A percentile compares a stretch with the other conserved stretches of the same genome.
phyloP scores from a whole-genome alignment of 64 coral and sea anemone genomes.

The Acropora yongei region DNA sequence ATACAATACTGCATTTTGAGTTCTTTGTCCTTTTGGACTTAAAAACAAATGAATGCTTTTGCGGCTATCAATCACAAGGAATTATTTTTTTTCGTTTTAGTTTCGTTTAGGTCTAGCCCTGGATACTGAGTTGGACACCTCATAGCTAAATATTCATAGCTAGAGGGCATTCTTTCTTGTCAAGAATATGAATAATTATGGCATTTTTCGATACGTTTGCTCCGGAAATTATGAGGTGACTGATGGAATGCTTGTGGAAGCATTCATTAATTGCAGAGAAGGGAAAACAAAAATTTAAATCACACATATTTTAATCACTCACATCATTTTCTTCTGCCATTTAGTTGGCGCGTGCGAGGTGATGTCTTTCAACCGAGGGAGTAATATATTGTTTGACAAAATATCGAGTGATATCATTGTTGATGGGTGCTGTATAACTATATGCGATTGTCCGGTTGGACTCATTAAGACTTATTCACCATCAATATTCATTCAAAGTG shows the following conservation, averaged over 20 bases:
- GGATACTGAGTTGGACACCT: too few species aligned
- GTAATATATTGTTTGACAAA: not conserved
- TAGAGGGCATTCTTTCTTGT: not conserved
- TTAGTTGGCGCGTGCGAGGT: not conserved
- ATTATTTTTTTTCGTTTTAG: not conserved
- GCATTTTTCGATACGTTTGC: not conserved
- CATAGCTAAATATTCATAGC: too few species aligned
- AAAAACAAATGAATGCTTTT: not conserved
- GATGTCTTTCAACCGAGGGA: not conserved
- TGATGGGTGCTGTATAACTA: not conserved
- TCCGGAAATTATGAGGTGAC: not conserved
- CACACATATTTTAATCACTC: not conserved
- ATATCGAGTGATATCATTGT: not conserved
- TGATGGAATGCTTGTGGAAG: not conserved
- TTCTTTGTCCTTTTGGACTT: not conserved
- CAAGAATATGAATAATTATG: not conserved
- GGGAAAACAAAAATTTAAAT: not conserved
- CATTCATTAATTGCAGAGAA: not conserved
- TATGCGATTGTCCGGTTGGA: not conserved
- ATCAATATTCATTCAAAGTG: not conserved
- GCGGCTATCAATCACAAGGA: not conserved
- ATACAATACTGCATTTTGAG: not conserved
- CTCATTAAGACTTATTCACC: not conserved
- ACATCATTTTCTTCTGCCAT: not conserved
- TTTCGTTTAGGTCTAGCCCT: too few species aligned